Conservation (phyloP, 2,888 invertebrate species). For the Caenorhabditis macrosperma region DNA sequence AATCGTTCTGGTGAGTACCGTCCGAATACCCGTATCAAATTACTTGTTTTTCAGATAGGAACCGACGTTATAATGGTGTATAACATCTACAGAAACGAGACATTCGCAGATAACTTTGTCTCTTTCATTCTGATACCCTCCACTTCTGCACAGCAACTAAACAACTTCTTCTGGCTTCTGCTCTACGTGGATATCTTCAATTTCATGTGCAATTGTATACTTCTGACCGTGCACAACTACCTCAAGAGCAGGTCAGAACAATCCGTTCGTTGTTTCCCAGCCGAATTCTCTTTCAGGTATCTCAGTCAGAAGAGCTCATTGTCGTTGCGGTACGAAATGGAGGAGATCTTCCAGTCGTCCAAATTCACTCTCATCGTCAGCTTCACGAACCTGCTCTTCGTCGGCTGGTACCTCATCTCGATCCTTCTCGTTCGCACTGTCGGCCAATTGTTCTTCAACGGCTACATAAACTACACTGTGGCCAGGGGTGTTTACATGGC, state of each 20-base stretch:
- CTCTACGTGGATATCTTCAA: conserved; percentile 28
- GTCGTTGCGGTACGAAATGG: conserved; percentile 34
- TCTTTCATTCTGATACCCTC: conserved; percentile 34
- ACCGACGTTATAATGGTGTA: conserved; percentile 1
- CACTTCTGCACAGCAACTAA: conserved; percentile 17
- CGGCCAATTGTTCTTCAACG: conserved; percentile 31
- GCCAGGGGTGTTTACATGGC: conserved; percentile 36
- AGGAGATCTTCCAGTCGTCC: conserved; percentile 36
- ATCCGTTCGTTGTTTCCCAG: not conserved
- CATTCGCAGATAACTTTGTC: conserved; percentile 27
- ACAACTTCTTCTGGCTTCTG: conserved; percentile 31
- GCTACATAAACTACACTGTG: conserved; percentile 35
- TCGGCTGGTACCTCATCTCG: conserved; percentile 34
- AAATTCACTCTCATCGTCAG: conserved; percentile 44
- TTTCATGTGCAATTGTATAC: conserved; percentile 11
- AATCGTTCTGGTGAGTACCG: conserved; percentile 10
- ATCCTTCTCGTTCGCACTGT: conserved; percentile 22
- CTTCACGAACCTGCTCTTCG: conserved; percentile 37
- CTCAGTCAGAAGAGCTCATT: conserved; percentile 12
- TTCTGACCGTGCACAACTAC: conserved; percentile 6
- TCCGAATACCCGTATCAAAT: too few species aligned
- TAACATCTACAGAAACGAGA: conserved; percentile 23
- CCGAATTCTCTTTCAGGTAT: conserved; percentile 2
- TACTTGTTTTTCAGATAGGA: conserved; percentile 19
- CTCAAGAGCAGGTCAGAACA: conserved; percentile 13